phyloP scores from a whole-genome alignment of 2,888 invertebrate genomes.

The Diadromus collaris region DNA sequence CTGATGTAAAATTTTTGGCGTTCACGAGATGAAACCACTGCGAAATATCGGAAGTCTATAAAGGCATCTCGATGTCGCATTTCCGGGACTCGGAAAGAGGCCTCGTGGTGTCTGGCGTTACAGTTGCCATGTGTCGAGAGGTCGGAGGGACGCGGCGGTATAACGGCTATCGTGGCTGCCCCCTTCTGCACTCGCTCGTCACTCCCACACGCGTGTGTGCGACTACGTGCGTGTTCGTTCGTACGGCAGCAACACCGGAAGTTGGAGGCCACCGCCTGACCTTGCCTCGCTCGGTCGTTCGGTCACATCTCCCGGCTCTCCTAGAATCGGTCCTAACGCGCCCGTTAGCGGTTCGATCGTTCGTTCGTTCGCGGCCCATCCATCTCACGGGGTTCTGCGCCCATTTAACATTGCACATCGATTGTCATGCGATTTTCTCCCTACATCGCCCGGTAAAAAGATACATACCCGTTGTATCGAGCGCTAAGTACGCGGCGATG shows the following conservation, averaged over 20 bases:
- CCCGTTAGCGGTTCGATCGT: conserved; percentile 42
- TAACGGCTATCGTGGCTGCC: conserved; percentile 17
- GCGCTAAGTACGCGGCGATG: background rate
- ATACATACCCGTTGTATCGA: background rate
- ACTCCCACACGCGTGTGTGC: conserved; percentile 60
- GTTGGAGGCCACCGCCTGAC: conserved; percentile 79
- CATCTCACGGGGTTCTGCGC: conserved; percentile 29
- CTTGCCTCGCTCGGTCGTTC: conserved; percentile 76
- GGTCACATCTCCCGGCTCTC: conserved; percentile 59
- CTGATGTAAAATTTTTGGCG: background rate
- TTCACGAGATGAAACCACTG: background rate
- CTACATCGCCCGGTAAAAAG: background rate
- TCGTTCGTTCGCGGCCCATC: conserved; percentile 37
- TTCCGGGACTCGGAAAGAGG: background rate
- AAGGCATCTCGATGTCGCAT: background rate
- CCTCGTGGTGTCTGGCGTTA: conserved; percentile 27
- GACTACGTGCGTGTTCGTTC: conserved; percentile 62
- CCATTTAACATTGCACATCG: background rate
- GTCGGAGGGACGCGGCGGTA: conserved; percentile 1
- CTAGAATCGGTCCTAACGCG: conserved; percentile 56
- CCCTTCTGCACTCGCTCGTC: conserved; percentile 63
- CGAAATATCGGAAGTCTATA: background rate
- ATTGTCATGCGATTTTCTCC: too few species aligned
- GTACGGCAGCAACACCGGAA: conserved; percentile 76
- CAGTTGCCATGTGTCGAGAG: conserved; percentile 21